phyloP scores from a whole-genome alignment of 2,888 invertebrate species.

The Protonemura montana region DNA sequence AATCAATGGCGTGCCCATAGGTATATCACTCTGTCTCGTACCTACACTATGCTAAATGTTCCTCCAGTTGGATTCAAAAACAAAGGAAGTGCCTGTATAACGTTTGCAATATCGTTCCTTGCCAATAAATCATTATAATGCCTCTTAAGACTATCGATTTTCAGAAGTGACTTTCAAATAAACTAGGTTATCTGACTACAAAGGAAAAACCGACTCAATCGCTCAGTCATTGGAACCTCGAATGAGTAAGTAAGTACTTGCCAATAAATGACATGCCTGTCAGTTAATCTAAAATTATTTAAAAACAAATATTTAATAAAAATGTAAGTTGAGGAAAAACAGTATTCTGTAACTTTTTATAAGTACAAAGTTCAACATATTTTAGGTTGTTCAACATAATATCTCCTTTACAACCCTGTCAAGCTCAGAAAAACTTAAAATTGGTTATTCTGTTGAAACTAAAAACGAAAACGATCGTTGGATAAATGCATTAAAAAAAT shows the following conservation, averaged over 20 bases:
- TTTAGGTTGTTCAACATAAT: background rate
- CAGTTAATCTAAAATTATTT: no score
- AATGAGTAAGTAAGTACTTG: background rate
- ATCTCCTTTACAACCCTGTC: background rate
- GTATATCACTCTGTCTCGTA: background rate
- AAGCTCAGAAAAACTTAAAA: background rate
- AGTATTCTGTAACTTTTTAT: background rate
- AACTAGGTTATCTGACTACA: background rate
- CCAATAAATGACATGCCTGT: no score
- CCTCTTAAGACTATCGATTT: background rate
- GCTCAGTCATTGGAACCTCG: background rate
- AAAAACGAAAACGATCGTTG: background rate
- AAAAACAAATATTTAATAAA: no score
- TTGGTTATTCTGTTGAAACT: background rate
- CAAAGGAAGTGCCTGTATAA: background rate
- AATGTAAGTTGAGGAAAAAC: background rate
- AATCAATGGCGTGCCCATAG: background rate
- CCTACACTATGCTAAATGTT: background rate
- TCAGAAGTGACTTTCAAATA: background rate
- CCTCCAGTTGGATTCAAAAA: background rate
- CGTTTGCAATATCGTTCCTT: background rate
- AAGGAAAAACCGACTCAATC: background rate
- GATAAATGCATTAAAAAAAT: background rate
- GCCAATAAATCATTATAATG: background rate
- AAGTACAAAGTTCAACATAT: background rate